A percentile compares a stretch with the other conserved stretches of the same genome.
Conservation (phyloP, 2,888 invertebrate genomes). For the Trichopria drosophilae region DNA sequence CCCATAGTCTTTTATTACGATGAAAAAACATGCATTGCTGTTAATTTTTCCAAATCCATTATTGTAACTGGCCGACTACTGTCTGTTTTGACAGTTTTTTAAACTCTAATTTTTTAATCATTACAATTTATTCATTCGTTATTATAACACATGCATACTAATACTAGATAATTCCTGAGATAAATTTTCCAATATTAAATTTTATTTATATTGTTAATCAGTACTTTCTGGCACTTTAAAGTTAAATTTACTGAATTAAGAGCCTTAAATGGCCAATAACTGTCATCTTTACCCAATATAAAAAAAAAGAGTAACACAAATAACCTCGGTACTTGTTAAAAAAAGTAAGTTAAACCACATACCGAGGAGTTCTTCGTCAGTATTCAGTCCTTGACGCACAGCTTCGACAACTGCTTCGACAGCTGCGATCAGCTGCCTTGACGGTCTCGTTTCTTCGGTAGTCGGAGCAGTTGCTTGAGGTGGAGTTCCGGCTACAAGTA, state of each 20-base stretch:
- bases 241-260: not conserved
- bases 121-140: no score
- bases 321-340: not conserved
- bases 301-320: slow-evolving; percentile 1
- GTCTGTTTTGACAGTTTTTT: no score
- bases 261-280: not conserved
- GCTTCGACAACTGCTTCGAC: slow-evolving; percentile 47
- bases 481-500: not conserved
- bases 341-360: slow-evolving; percentile 6
- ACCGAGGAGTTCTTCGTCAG: slow-evolving; percentile 51
- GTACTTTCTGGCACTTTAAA: no score
- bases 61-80: no score
- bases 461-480: slow-evolving; percentile 41
- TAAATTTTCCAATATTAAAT: no score
- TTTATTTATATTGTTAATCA: no score
- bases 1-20: no score
- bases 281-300: not conserved
- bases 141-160: no score
- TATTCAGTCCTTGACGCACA: slow-evolving; percentile 41
- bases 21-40: no score
- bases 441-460: slow-evolving; percentile 39
- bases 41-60: no score
- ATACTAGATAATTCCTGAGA: no score
- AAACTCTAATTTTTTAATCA: no score
- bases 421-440: slow-evolving; percentile 39